Base-by-base conservation (phyloP, 1,140 invertebrate genomes). In the Araneus ventricosus region DNA sequence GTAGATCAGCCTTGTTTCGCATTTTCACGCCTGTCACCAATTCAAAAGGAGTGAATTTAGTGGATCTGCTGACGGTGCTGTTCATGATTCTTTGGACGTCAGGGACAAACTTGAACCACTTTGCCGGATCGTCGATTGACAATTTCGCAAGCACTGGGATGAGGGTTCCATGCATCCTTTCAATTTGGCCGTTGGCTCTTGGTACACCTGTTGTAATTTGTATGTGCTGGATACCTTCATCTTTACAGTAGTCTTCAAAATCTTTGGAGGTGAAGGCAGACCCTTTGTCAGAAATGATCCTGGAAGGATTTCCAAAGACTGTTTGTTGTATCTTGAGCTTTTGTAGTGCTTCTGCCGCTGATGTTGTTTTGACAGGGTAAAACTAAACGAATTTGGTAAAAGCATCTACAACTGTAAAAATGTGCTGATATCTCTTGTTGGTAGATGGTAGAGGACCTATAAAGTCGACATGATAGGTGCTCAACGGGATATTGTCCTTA, bases 361-460 rank as follows among this genome's bases (percentile, higher is more conserved):
- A n/a, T n/a, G n/a, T n/a, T n/a, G n/a, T n/a, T n/a, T n/a, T n/a
- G n/a, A n/a, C n/a, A n/a, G n/a, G n/a, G n/a, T n/a, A n/a, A n/a
- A n/a, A n/a, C n/a, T n/a, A n/a, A n/a, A n/a, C n/a, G n/a, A n/a
- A n/a, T n/a, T n/a, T n/a, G n/a, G n/a, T n/a, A n/a, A n/a, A n/a
- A n/a, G n/a, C n/a, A n/a, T 90, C 67, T 34, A 80, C 39, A 14
- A 80, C 70, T 37, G 89, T 80, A 45, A 90, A 79, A 45, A 41
- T n/a, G 39, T 90, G 80, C 17, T 90, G 22, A 67, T 45, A 79
- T 17, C 30, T 45, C 30, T 90, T 90, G 30, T 80, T 90, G 5
- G 89, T 79, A 52, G 89, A 80, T 22, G 80, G 61, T 7, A 63
- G 14, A 10, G n/a, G 30, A 63, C 41, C 41, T 2, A 92, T 45